Conservation (phyloP, 2,888 invertebrate genomes). For the Lycia hirtaria region DNA sequence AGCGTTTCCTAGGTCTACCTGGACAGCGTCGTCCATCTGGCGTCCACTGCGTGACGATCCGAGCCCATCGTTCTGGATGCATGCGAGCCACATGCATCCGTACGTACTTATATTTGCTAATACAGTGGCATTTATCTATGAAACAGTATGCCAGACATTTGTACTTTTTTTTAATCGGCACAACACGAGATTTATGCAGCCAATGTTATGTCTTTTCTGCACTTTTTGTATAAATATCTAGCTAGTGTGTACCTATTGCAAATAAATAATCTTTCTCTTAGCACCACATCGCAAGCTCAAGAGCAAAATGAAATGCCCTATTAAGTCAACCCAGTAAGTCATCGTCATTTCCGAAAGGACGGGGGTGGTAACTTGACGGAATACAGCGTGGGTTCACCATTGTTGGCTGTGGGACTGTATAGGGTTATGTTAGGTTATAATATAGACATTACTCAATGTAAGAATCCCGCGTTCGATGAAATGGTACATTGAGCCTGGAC, state of each 20-base stretch:
- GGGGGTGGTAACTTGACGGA: slow-evolving; percentile 18
- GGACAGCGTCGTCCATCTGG: too few relatives aligned
- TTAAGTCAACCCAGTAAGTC: slow-evolving; percentile 22
- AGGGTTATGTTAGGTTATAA: slow-evolving; percentile 23
- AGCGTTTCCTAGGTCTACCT: too few relatives aligned
- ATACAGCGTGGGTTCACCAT: slow-evolving; percentile 24
- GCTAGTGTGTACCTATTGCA: background rate
- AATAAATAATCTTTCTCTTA: background rate
- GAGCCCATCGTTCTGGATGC: too few relatives aligned
- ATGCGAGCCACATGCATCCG: too few relatives aligned
- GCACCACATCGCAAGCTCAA: background rate
- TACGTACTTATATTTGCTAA: too few relatives aligned
- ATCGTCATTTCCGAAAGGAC: slow-evolving; percentile 7
- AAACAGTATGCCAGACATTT: too few relatives aligned
- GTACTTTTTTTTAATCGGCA: too few relatives aligned
- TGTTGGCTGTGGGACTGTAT: slow-evolving; percentile 15
- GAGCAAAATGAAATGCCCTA: slow-evolving; percentile 15
- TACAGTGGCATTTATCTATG: too few relatives aligned
- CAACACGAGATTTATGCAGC: too few relatives aligned
- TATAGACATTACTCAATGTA: slow-evolving; percentile 19
- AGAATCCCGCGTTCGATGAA: slow-evolving; percentile 2
- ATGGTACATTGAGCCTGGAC: background rate
- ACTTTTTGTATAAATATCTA: background rate
- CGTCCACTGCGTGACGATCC: too few relatives aligned
- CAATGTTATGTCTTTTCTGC: too few relatives aligned